These are phyloP conservation scores for Phalanger gymnotis DNA, from an alignment of 2,797 vertebrate species.

Conservation along the genomic window DNA sequence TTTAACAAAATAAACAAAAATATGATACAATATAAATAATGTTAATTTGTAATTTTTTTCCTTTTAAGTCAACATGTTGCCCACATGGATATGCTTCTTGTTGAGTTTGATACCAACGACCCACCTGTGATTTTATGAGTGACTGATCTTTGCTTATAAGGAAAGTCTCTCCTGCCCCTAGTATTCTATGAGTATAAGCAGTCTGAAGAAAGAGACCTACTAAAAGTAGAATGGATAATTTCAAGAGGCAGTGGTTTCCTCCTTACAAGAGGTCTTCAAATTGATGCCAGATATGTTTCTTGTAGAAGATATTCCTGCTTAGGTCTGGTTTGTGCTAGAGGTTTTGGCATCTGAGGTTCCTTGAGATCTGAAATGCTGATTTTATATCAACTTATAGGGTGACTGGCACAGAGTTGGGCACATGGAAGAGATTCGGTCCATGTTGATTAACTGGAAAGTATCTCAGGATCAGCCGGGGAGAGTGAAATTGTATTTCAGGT, in stretches of 20 bases:
- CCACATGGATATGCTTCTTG: not conserved
- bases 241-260: not conserved
- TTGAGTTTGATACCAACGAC: not conserved
- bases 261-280: not conserved
- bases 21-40: not conserved
- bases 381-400: not conserved
- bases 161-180: not conserved
- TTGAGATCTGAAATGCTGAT: not conserved
- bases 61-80: not conserved
- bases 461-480: not conserved
- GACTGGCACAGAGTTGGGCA: not conserved
- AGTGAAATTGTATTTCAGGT: not conserved
- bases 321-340: not conserved
- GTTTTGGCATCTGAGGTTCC: not conserved
- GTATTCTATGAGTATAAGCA: not conserved
- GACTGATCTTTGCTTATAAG: not conserved
- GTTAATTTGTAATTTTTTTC: not conserved
- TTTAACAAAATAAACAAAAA: not conserved
- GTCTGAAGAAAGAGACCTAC: not conserved
- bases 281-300: not conserved
- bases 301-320: not conserved
- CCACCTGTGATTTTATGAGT: not conserved
- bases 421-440: not conserved
- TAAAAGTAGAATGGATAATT: not conserved
- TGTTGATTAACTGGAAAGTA: not conserved